Percentiles rank a stretch among this genome's conserved stretches.
These are phyloP conservation scores for Drosophila quadrilineata DNA, from an alignment of 1,140 invertebrate species.

Conservation along the genomic window DNA sequence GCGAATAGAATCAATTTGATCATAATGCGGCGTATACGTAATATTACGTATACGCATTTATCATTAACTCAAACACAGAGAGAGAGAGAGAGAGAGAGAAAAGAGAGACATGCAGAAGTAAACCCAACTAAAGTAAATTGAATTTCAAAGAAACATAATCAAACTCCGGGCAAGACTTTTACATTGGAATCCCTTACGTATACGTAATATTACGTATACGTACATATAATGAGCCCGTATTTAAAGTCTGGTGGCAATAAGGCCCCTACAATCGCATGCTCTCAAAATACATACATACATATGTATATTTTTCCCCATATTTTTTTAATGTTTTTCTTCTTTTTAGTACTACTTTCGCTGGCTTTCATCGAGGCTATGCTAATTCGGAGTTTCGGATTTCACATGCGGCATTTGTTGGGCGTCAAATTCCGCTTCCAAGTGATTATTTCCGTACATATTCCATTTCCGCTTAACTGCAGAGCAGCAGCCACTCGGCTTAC, in stretches of 20 bases:
- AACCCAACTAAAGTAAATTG: neutral
- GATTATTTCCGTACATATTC: constrained; percentile 9
- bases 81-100: too few species aligned
- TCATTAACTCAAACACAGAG: too few species aligned
- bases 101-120: neutral
- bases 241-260: too few species aligned
- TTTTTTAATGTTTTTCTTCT: neutral
- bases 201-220: constrained; percentile 7
- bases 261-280: too few species aligned
- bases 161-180: too few species aligned
- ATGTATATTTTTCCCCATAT: neutral
- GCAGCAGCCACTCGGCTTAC: too few species aligned
- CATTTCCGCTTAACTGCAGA: constrained; percentile 1
- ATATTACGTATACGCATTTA: neutral
- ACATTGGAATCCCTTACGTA: too few species aligned
- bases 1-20: too few species aligned
- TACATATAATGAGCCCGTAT: too few species aligned
- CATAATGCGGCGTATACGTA: constrained; percentile 4
- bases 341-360: neutral
- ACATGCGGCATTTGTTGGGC: neutral
- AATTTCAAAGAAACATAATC: neutral
- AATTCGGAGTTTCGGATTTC: neutral
- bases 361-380: neutral
- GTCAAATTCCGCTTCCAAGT: constrained; percentile 6
- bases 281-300: neutral